Evolutionary conservation across 2,888 invertebrate species (phyloP), one percentile per base, ranked within the genome.

Genomic region (Lithosia quadra): DNA sequence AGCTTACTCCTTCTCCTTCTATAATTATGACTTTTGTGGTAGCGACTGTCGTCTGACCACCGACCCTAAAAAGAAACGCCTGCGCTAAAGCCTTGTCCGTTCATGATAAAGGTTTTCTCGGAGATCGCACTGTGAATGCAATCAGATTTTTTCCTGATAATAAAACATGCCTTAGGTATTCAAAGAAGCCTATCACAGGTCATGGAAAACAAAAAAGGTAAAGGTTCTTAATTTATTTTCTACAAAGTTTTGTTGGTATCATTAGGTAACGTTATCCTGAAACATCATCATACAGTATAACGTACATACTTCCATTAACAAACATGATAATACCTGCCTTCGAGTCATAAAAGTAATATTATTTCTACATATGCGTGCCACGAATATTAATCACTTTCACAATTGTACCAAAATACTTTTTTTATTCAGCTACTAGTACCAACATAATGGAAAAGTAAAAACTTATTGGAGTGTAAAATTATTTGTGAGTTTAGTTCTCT

Each of bases 231-330:
- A 39, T 39, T 39, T 15, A 39, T 4, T 15, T 2, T 13, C 11
- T 5, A 49, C 49, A n/a, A n/a, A 9, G n/a, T n/a, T 49, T n/a
- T 9, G 49, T n/a, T n/a, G 11, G 5, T 28, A 28, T 28, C n/a
- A 24, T 61, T 63, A 8, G 34, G 28, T 8, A 43, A 49, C 21
- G 5, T n/a, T 15, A 22, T n/a, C 34, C 22, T 55, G 22, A 36
- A 56, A 36, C 22, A 63, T 24, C n/a, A 56, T 21, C 43, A 36
- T 34, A 22, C 55, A 63, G n/a, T 10, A 56, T 36, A 63, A 63
- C n/a, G 28, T 49, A 43, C 18, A 18, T 63, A 63, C 55, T 63
- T 63, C 63, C 55, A 63, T 63, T 64, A 63, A 18, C 18, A 39
- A 64, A 57, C 24, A 57, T 56, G 22, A 24, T 56, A 49, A 36